Evolutionary conservation across 2,113 vertebrate genomes (phyloP), one percentile per base, ranked within the genome.

Genomic region (Procavia capensis): DNA sequence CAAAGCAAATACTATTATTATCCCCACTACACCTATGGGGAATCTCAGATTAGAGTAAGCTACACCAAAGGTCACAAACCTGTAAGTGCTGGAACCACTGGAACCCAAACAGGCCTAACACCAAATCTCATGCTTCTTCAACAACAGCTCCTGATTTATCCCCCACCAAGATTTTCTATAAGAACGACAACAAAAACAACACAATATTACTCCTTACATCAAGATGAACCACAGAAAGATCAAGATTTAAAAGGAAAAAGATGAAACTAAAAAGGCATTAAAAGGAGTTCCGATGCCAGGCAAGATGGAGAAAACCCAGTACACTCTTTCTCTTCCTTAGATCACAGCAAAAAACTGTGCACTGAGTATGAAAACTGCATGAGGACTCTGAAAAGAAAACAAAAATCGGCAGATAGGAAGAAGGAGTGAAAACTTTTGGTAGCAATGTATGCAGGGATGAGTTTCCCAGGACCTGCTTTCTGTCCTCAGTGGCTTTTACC

Each of bases 11-110:
- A 14, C 41, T 92, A 63, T 83, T 79, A 80, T 84, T 82, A 92
- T 66, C 39, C 13, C n/a, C 41, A 93, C n/a, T 66, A 9, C 9
- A 22, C 11, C 17, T 9, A 3, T 25, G 57, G 95, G 63, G n/a
- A 97, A 82, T 39, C 78, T 59, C 70, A 88, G 39, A 81, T 91
- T 81, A 68, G n/a, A 41, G 72, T 27, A 95, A 78, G 54, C 76
- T 61, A 29, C 4, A 1, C 14, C 90, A 61, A 64, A 88, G 45
- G 82, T 90, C 82, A 88, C 16, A 57, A 83, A 94, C 54, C 70
- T 29, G 1, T 10, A 79, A 88, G 41, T n/a, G 59, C 10, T 47
- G 36, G 50, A 90, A 25, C 25, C 85, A 75, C 78, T 36, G 88
- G 79, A 91, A 93, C 27, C 7, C 27, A 89, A 9, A 50, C 39